Evolutionary conservation across 1,140 invertebrate genomes (phyloP).

Genomic region (Hylyphantes graminicola): DNA sequence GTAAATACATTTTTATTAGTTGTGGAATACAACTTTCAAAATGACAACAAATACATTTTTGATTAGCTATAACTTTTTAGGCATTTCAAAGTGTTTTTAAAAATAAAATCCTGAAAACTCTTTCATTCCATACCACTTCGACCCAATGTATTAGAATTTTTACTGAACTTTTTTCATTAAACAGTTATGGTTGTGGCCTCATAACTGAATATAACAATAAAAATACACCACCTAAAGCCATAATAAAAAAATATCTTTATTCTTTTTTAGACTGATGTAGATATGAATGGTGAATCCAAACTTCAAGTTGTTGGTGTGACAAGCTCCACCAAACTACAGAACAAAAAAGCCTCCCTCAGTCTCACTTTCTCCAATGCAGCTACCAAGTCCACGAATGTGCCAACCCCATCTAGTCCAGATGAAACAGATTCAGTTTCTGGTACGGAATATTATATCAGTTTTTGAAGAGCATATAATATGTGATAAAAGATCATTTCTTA

Average conservation of each 20-base stretch:
- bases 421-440: slow-evolving; percentile 49
- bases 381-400: slow-evolving; percentile 39
- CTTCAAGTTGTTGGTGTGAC: slow-evolving; percentile 82
- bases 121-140: background rate
- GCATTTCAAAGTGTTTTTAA: background rate
- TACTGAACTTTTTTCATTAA: background rate
- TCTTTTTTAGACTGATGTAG: slow-evolving; percentile 25
- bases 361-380: slow-evolving; percentile 33
- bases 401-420: slow-evolving; percentile 54
- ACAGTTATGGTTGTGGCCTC: background rate
- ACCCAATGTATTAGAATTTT: too few species aligned
- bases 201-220: background rate
- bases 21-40: too few species aligned
- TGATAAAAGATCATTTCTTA: background rate
- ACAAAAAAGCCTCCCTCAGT: slow-evolving; percentile 46
- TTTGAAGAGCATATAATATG: background rate
- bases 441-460: slow-evolving; percentile 9
- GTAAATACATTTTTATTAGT: background rate
- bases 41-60: too few species aligned
- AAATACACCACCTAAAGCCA: background rate
- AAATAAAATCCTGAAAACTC: background rate
- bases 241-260: background rate
- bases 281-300: slow-evolving; percentile 29
- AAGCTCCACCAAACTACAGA: slow-evolving; percentile 71
- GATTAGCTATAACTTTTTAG: background rate